Conservation (phyloP, 2,797 vertebrate genomes). For the Borostomias antarcticus region DNA sequence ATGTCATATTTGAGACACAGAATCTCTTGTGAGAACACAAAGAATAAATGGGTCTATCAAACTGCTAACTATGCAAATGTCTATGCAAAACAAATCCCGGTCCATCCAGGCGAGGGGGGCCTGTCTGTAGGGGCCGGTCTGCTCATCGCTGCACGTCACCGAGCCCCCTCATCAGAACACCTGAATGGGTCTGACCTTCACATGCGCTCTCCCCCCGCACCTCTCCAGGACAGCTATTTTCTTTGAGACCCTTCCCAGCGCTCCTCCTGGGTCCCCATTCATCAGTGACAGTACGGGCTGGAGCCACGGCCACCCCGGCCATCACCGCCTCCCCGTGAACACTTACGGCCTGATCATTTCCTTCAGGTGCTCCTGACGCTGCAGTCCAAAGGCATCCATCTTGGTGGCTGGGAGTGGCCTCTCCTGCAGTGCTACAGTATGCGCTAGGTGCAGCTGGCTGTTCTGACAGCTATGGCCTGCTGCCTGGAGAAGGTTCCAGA, state of each 20-base stretch:
- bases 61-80: neutral
- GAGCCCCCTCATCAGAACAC: neutral
- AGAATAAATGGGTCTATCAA: neutral
- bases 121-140: neutral
- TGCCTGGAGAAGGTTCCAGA: neutral
- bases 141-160: neutral
- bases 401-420: neutral
- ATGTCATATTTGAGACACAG: neutral
- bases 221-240: constrained; percentile 2
- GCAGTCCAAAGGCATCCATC: constrained; percentile 4
- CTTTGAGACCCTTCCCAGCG: neutral
- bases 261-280: neutral
- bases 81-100: neutral
- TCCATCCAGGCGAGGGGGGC: neutral
- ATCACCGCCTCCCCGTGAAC: neutral
- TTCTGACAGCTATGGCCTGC: neutral
- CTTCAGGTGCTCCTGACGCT: neutral
- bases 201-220: neutral
- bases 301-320: neutral
- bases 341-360: neutral
- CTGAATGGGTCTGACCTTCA: neutral
- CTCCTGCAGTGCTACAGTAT: too few relatives aligned
- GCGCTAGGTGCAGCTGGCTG: neutral
- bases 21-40: neutral
- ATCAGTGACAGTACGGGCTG: constrained; percentile 1